Percentiles rank a stretch among this genome's conserved stretches.
phyloP scores from a whole-genome alignment of 2,113 vertebrate species.

The Sinocyclocheilus anophthalmus region DNA sequence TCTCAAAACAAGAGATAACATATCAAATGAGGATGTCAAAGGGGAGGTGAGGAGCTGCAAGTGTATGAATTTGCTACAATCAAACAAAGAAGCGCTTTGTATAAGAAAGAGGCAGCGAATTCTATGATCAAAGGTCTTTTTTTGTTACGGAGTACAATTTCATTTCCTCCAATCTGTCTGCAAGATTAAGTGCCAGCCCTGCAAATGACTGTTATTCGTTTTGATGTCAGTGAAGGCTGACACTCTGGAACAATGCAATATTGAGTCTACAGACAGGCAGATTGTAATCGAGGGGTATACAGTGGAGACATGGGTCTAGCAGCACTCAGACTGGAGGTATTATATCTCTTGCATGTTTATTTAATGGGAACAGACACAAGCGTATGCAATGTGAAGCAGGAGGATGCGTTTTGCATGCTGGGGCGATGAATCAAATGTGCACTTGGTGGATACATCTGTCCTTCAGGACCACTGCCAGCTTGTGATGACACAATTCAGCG shows the following conservation, averaged over 20 bases:
- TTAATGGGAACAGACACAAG: conserved; percentile 34
- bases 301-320: conserved; percentile 33
- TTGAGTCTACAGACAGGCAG: conserved; percentile 42
- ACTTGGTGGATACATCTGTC: conserved; percentile 36
- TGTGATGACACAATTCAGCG: background rate
- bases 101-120: conserved; percentile 46
- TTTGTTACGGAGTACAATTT: conserved; percentile 61
- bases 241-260: conserved; percentile 52
- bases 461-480: background rate
- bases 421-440: conserved; percentile 28
- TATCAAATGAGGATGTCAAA: conserved; percentile 49
- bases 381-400: background rate
- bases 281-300: conserved; percentile 44
- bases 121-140: conserved; percentile 59
- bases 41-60: conserved; percentile 37
- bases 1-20: conserved; percentile 49
- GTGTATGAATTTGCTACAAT: conserved; percentile 42
- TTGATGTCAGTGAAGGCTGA: conserved; percentile 55
- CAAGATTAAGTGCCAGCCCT: conserved; percentile 56
- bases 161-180: conserved; percentile 64
- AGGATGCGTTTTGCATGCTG: background rate
- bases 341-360: conserved; percentile 34
- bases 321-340: conserved; percentile 3
- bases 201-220: conserved; percentile 60
- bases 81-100: conserved; percentile 47